phyloP scores from a whole-genome alignment of 2,113 vertebrate species.

The Elgaria multicarinata region DNA sequence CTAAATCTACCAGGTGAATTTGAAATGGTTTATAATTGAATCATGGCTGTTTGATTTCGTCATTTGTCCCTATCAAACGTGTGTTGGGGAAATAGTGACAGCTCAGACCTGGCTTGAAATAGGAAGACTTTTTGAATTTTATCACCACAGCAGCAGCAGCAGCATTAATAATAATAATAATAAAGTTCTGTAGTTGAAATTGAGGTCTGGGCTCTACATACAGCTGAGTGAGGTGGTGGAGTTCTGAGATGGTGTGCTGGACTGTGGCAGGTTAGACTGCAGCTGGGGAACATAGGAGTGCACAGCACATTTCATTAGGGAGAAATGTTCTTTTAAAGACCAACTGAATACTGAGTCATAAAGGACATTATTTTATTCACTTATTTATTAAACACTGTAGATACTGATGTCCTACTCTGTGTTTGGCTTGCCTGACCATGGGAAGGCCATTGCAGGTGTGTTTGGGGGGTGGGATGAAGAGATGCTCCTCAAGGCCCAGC shows the following conservation, averaged over 20 bases:
- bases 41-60: neutral
- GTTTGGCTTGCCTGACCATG: too few species aligned
- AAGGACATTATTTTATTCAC: too few species aligned
- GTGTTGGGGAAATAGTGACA: neutral
- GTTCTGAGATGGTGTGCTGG: neutral
- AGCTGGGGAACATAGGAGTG: too few species aligned
- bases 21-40: slow-evolving; percentile 2
- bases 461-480: too few species aligned
- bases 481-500: too few species aligned
- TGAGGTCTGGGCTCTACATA: neutral
- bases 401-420: too few species aligned
- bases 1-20: slow-evolving; percentile 30
- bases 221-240: neutral
- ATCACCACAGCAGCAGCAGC: neutral
- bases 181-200: neutral
- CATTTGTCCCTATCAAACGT: neutral
- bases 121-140: neutral
- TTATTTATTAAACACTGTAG: too few species aligned
- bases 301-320: too few species aligned
- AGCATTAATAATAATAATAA: neutral
- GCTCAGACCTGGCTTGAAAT: neutral
- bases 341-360: too few species aligned
- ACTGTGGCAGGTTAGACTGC: too few species aligned
- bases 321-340: too few species aligned
- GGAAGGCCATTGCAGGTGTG: too few species aligned